Evolutionary conservation across 2,797 vertebrate genomes (phyloP).

Genomic region (Lepidocolaptes lacrymiger): DNA sequence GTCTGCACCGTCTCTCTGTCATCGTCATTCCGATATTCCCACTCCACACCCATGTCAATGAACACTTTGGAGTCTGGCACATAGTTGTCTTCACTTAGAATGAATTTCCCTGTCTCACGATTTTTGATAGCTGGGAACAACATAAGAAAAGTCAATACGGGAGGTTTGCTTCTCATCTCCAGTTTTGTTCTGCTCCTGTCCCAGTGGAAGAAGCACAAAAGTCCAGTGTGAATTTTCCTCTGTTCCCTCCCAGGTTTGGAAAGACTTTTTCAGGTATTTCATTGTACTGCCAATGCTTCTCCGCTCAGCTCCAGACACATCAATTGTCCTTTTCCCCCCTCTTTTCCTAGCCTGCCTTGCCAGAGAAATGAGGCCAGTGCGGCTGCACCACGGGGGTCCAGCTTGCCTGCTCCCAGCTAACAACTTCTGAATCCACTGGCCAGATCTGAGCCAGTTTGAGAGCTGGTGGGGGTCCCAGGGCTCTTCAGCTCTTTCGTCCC

Average conservation of each 20-base stretch:
- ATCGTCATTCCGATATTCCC: slow-evolving; percentile 93
- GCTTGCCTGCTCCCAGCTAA: not conserved
- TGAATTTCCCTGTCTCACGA: slow-evolving; percentile 87
- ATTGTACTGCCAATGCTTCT: not conserved
- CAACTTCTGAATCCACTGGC: not conserved
- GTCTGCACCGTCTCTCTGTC: slow-evolving; percentile 92
- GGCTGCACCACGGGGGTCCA: not conserved
- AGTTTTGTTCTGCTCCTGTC: not conserved
- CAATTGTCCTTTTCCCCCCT: not conserved
- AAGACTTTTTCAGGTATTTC: slow-evolving; percentile 11
- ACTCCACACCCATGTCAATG: slow-evolving; percentile 94
- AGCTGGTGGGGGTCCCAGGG: not conserved
- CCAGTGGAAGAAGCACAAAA: not conserved
- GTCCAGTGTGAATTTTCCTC: not conserved
- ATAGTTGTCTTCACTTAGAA: slow-evolving; percentile 89
- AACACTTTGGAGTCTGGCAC: slow-evolving; percentile 86
- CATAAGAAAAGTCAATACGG: not conserved
- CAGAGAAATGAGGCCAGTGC: slow-evolving; percentile 20
- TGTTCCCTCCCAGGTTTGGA: not conserved
- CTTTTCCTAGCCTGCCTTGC: not conserved
- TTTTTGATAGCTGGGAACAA: slow-evolving; percentile 88
- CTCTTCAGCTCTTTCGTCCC: not conserved
- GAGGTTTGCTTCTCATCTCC: not conserved
- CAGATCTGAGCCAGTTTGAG: not conserved
- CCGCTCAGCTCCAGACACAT: not conserved